Base-by-base conservation (phyloP, 2,888 invertebrate species). In the Dysmachus trigonus region DNA sequence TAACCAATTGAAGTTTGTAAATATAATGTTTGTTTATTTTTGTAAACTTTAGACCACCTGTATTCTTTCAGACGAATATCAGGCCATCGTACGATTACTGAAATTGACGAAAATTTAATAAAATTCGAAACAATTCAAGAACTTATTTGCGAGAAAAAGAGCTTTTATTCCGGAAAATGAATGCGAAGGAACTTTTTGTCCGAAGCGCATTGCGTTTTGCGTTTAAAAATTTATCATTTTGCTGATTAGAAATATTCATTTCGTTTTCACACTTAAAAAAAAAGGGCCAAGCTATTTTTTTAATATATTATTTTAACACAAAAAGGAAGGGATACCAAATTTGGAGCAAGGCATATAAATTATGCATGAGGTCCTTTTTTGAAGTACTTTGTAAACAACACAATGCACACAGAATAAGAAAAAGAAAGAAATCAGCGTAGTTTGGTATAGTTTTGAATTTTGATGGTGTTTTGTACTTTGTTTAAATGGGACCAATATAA, bases 1-100 rank as follows among this genome's bases (percentile, higher is more conserved):
- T 79, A 79, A 47, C 47, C 79, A 79, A 51, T 79, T 41, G 79
- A 27, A 79, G 51, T 79, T 8, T 79, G 79, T 79, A 47, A 79
- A 79, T 47, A 30, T 1, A 51, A 79, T 27, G 15, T 27, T 38
- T 18, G 7, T 27, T 79, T 47, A 79, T 79, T 79, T 79, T 79
- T 79, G 51, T 79, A 79, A 33, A 13, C 15, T 30, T 73, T n/a
- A 73, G 33, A 53, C 62, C 62, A 62, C 62, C 27, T 62, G 27
- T 22, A 27, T 62, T 41, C n/a, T n/a, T 18, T 47, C 6, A 47
- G 6, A n/a, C n/a, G 47, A 6, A 15, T 47, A 47, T 47, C 22
- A 62, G 62, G 62, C 62, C 22, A 22, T 62, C 10, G 10, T 10
- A 22, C 10, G 27, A 62, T 22, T 62, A 27, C 10, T 62, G 22